phyloP scores from a whole-genome alignment of 2,797 vertebrate species.

The Poecile montanus region DNA sequence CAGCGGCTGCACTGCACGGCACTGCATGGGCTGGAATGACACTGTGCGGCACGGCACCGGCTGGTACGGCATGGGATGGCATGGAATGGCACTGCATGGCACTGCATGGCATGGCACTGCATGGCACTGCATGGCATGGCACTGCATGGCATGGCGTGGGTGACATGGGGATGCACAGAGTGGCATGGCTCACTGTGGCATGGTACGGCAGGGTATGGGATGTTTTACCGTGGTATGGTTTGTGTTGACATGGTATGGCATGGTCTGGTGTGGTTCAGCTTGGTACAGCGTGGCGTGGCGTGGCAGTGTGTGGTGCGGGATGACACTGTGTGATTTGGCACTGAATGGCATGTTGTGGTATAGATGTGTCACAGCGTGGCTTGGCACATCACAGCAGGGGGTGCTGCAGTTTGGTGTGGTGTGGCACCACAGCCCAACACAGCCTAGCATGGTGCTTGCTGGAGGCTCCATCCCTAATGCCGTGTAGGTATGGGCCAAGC shows the following conservation, averaged over 20 bases:
- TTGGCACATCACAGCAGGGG: background rate
- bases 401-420: background rate
- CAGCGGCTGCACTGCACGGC: background rate
- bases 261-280: background rate
- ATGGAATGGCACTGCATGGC: fast-evolving
- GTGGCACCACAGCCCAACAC: background rate
- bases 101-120: fast-evolving
- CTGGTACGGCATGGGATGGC: too few species aligned
- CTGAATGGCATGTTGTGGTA: too few species aligned
- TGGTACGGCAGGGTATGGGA: background rate
- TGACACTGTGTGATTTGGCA: background rate
- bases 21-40: background rate
- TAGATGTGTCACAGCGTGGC: background rate
- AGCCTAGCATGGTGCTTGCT: background rate
- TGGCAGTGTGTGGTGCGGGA: too few species aligned
- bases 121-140: fast-evolving
- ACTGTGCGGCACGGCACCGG: too few species aligned
- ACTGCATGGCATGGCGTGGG: background rate
- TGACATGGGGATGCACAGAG: background rate
- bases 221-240: background rate
- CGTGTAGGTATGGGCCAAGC: background rate
- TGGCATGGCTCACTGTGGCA: too few species aligned
- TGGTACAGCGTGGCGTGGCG: too few species aligned
- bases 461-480: background rate
- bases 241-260: background rate